Evolutionary conservation across 2,888 invertebrate genomes (phyloP), one percentile per base, ranked within the genome.

Genomic region (Stramonita haemastoma): DNA sequence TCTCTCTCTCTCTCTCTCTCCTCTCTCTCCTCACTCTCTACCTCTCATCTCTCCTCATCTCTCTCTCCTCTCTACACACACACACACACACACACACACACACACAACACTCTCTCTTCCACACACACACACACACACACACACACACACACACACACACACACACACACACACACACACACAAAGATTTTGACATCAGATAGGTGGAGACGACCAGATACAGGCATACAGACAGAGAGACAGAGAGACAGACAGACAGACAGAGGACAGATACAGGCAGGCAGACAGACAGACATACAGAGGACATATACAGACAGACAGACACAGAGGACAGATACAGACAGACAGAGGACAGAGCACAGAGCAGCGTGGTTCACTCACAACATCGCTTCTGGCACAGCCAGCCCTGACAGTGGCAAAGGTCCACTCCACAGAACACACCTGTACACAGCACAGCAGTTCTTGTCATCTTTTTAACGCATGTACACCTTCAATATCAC

Each of bases 391-490:
- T 6, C 15, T 29, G 1, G 85, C 46, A 85, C 85, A 85, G 13
- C 85, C 85, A 46, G 85, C 85, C 1, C 29, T n/a, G 46, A 85
- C 56, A 29, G 85, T 57, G 1, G 36, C 34, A 22, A n/a, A 22
- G 57, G 57, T 56, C 85, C 46, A 85, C 1, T 85, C 85, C 56
- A 85, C 57, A 17, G 56, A 57, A 56, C 85, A 85, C 46, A 85
- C 85, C 85, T 85, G 85, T n/a, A 8, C n/a, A n/a, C n/a, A n/a
- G n/a, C 8, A 46, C 46, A 46, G 46, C 46, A 46, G 46, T 46
- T 46, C 4, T 8, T 8, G 46, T 46, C 8, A 5, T 8, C 46
- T 46, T 46, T 46, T 46, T 46, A 46, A 46, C 46, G 8, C 46
- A 46, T 46, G 46, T 46, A 2, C 46, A 46, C 8, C 46, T 46